These are phyloP conservation scores for Andrena praecox DNA, from an alignment of 2,888 invertebrate genomes.

Conservation along the genomic window DNA sequence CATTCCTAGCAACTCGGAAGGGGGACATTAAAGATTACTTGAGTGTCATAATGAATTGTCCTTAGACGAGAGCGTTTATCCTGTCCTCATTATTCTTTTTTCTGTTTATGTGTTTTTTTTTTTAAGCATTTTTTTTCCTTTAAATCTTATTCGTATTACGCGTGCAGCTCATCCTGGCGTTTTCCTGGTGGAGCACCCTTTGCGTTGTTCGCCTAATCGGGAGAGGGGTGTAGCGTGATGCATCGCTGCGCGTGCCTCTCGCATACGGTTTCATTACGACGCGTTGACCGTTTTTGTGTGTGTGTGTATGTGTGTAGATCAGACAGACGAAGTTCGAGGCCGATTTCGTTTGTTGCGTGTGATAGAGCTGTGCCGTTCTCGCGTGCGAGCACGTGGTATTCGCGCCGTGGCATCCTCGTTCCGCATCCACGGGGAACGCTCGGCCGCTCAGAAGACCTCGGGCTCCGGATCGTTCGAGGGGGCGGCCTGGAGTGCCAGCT, in stretches of 20 bases:
- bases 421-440: conserved; percentile 50
- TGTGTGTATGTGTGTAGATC: neutral
- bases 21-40: conserved; percentile 67
- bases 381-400: conserved; percentile 35
- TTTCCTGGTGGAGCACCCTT: conserved; percentile 31
- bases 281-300: conserved; percentile 2
- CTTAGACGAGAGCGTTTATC: conserved; percentile 43
- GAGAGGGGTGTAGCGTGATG: neutral
- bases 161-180: conserved; percentile 7
- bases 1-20: conserved; percentile 68
- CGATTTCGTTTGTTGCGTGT: conserved; percentile 57
- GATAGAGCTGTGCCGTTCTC: conserved; percentile 49
- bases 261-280: too few species aligned
- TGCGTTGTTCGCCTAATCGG: conserved; percentile 26
- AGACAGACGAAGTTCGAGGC: conserved; percentile 66
- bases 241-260: too few species aligned
- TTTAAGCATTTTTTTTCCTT: conserved; percentile 17
- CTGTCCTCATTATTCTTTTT: neutral
- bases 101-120: neutral
- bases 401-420: conserved; percentile 45
- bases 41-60: conserved; percentile 60
- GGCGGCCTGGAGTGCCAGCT: conserved; percentile 86
- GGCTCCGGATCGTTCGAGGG: conserved; percentile 84
- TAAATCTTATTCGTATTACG: conserved; percentile 43
- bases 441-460: conserved; percentile 81